Conservation (phyloP, 2,888 invertebrate genomes). For the Drosophila robusta region DNA sequence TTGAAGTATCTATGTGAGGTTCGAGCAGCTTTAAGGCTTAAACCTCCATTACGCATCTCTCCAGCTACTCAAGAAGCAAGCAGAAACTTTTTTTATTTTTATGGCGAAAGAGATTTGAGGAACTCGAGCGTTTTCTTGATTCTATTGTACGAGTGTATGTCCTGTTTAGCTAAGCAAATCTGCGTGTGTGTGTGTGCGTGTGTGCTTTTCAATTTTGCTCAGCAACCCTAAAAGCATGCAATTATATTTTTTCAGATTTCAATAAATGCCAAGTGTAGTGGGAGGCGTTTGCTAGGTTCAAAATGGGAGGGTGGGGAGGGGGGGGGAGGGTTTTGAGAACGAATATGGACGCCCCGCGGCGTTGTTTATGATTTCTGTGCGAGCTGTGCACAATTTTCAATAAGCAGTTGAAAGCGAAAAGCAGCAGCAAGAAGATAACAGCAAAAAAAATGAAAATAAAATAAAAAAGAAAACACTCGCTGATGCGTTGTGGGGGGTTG, state of each 20-base stretch:
- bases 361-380: constrained; percentile 75
- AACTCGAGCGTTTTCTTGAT: constrained; percentile 13
- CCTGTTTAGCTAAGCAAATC: constrained; percentile 22
- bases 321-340: constrained; percentile 14
- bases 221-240: constrained; percentile 78
- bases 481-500: constrained; percentile 12
- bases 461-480: constrained; percentile 11
- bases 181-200: constrained; percentile 27
- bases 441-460: constrained; percentile 8
- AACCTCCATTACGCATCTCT: too few relatives aligned
- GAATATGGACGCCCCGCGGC: constrained; percentile 68
- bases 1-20: too few relatives aligned
- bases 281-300: not conserved
- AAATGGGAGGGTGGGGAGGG: not conserved
- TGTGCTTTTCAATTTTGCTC: constrained; percentile 59
- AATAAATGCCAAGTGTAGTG: constrained; percentile 65
- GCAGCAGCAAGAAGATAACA: constrained; percentile 27
- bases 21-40: too few relatives aligned
- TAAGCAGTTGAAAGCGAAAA: constrained; percentile 65
- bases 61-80: too few relatives aligned
- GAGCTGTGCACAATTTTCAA: constrained; percentile 70
- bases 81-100: not conserved
- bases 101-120: constrained; percentile 15
- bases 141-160: constrained; percentile 12
- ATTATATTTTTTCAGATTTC: constrained; percentile 74